These are phyloP conservation scores for Cerastis leucographa DNA, from an alignment of 2,888 invertebrate genomes.

Conservation along the genomic window DNA sequence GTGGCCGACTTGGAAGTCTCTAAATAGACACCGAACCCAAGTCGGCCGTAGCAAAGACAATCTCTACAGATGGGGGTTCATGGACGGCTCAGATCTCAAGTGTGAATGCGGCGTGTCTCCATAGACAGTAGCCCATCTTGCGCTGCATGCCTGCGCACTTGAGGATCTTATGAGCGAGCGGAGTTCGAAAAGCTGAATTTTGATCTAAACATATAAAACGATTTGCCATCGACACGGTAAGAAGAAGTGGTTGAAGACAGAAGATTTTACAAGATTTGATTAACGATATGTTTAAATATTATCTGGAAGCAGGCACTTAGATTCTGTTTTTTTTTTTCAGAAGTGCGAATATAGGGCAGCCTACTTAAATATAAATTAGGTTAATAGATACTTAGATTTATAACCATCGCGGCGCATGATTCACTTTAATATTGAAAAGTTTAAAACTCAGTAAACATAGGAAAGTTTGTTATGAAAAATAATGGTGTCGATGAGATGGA, in stretches of 20 bases:
- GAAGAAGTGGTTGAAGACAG: background rate
- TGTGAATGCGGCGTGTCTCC: too few species aligned
- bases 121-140: too few species aligned
- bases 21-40: too few species aligned
- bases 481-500: background rate
- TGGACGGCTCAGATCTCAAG: too few species aligned
- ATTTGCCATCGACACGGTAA: too few species aligned
- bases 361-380: slow-evolving; percentile 9
- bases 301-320: background rate
- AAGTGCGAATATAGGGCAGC: background rate
- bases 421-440: background rate
- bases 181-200: too few species aligned
- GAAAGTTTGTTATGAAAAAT: background rate
- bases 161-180: too few species aligned
- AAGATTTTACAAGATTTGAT: slow-evolving; percentile 6
- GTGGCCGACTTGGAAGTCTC: too few species aligned
- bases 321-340: background rate
- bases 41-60: too few species aligned
- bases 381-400: slow-evolving; percentile 17
- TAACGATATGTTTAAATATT: slow-evolving; percentile 21
- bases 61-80: too few species aligned
- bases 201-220: too few species aligned
- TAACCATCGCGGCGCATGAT: background rate
- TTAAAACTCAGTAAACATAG: background rate
- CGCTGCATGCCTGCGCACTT: too few species aligned